Percentiles rank a stretch among this genome's conserved stretches.
phyloP scores from a whole-genome alignment of 2,797 vertebrate species.

The Carcharodon carcharias region DNA sequence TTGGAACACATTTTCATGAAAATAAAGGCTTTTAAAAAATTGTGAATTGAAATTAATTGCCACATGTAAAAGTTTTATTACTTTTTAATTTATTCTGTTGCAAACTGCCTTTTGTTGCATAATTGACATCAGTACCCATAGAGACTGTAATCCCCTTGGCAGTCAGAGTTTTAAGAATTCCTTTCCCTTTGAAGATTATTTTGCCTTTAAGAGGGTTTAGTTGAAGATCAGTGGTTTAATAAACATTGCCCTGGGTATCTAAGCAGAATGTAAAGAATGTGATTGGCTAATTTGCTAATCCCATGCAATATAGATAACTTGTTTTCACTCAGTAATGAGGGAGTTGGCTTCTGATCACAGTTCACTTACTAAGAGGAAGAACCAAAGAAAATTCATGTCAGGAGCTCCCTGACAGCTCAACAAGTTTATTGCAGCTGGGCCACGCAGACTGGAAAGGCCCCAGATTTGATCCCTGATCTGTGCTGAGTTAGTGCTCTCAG shows the following conservation, averaged over 20 bases:
- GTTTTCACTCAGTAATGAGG: constrained; percentile 31
- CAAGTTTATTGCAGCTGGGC: neutral
- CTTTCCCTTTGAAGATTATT: constrained; percentile 58
- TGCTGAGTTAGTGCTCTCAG: neutral
- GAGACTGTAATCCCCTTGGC: constrained; percentile 54
- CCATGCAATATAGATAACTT: constrained; percentile 25
- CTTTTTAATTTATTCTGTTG: constrained; percentile 37
- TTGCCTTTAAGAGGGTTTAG: constrained; percentile 50
- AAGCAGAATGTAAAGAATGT: constrained; percentile 19
- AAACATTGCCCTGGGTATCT: constrained; percentile 26
- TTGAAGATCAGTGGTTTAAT: constrained; percentile 30
- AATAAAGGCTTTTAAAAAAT: constrained; percentile 50
- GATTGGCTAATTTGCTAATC: constrained; percentile 33
- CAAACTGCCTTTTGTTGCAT: constrained; percentile 49
- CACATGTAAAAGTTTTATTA: constrained; percentile 42
- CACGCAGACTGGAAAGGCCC: neutral
- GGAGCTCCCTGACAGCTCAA: neutral
- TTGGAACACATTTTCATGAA: constrained; percentile 45
- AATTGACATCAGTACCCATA: constrained; percentile 58
- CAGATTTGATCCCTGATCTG: neutral
- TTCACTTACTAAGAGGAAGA: neutral
- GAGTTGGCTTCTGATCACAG: constrained; percentile 24
- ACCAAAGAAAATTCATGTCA: neutral
- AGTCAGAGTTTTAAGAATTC: constrained; percentile 49
- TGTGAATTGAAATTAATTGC: constrained; percentile 34